These are phyloP conservation scores for Saturnia japonica DNA, from an alignment of 2,888 invertebrate species.

Conservation along the genomic window DNA sequence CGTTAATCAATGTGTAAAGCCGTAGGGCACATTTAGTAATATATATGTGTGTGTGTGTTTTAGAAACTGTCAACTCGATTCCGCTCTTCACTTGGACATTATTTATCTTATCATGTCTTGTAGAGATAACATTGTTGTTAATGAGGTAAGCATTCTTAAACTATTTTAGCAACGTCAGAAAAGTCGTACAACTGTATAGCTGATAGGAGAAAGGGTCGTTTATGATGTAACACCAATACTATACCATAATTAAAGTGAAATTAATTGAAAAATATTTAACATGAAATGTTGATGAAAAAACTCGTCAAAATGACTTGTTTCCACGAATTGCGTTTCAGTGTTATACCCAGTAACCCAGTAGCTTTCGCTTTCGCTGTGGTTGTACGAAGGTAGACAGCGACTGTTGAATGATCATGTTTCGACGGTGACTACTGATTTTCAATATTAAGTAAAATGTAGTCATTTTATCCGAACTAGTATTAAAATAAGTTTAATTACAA, in stretches of 20 bases:
- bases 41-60: too few relatives aligned
- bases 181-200: neutral
- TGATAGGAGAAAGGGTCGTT: neutral
- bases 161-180: neutral
- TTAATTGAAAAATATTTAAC: neutral
- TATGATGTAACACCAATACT: neutral
- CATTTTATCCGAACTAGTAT: neutral
- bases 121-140: neutral
- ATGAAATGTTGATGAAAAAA: neutral
- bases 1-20: too few relatives aligned
- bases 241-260: neutral
- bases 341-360: neutral
- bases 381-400: neutral
- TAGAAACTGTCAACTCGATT: neutral
- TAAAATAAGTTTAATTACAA: neutral
- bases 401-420: neutral
- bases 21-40: too few relatives aligned
- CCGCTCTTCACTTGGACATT: neutral
- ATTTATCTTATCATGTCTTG: neutral
- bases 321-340: neutral
- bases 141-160: neutral
- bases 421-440: neutral
- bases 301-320: neutral
- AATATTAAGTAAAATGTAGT: neutral
- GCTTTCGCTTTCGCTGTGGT: neutral